Conservation (phyloP, 2,797 vertebrate species). For the Margarornis squamiger region DNA sequence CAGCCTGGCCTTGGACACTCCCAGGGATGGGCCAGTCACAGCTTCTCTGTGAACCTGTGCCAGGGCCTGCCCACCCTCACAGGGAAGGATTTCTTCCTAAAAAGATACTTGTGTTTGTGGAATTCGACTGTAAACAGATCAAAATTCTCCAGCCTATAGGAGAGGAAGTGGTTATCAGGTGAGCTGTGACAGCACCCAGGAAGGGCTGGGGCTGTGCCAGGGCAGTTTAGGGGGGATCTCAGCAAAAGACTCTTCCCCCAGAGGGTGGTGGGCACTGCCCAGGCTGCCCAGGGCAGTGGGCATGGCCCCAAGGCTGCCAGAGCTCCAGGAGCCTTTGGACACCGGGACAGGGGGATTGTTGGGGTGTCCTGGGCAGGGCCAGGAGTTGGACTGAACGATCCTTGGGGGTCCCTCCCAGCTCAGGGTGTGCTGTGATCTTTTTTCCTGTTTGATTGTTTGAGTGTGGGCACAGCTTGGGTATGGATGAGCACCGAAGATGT, state of each 20-base stretch:
- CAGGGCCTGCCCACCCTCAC: background rate
- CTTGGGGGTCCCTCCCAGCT: accelerated
- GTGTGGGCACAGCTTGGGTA: background rate
- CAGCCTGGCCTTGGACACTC: background rate
- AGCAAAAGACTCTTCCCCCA: background rate
- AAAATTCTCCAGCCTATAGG: background rate
- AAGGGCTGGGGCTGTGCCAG: accelerated
- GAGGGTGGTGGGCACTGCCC: background rate
- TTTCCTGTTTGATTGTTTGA: accelerated
- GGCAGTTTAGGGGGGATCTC: accelerated
- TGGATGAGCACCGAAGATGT: background rate
- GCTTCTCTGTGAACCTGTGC: background rate
- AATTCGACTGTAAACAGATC: accelerated
- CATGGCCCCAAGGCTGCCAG: background rate
- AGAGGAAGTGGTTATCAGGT: background rate
- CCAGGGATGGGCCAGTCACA: background rate
- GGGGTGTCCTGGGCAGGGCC: background rate
- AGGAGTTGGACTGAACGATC: accelerated
- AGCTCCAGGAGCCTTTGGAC: background rate
- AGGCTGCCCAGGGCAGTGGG: background rate
- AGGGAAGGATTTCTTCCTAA: background rate
- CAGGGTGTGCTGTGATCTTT: accelerated
- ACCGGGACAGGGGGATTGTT: accelerated
- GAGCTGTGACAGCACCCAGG: background rate
- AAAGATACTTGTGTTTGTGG: background rate